phyloP scores from a whole-genome alignment of 2,797 vertebrate genomes.

The Nyctalus aviator region DNA sequence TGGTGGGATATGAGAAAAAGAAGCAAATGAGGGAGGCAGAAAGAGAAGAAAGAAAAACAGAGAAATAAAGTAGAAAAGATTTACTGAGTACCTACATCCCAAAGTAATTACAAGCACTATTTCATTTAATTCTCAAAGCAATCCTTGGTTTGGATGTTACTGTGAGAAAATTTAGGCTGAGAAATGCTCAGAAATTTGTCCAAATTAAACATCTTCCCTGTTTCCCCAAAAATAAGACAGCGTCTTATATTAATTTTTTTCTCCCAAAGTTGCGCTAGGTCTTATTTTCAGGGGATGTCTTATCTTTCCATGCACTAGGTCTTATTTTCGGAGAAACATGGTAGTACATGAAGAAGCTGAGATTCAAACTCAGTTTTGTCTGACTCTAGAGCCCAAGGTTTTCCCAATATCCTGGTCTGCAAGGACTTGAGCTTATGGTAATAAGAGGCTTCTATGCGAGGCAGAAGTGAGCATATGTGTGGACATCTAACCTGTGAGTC shows the following conservation, averaged over 20 bases:
- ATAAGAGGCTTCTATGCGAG: neutral
- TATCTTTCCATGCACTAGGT: too few species aligned
- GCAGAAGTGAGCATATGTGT: neutral
- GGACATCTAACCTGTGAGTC: neutral
- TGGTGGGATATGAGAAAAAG: neutral
- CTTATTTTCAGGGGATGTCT: too few species aligned
- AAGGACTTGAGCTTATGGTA: neutral
- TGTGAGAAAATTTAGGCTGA: slow-evolving; percentile 37
- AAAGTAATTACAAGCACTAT: neutral
- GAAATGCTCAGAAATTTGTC: slow-evolving; percentile 23
- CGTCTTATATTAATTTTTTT: too few species aligned
- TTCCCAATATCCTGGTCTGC: neutral
- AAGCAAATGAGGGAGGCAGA: neutral
- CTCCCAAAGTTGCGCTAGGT: too few species aligned
- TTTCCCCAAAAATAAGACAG: too few species aligned
- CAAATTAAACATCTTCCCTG: neutral
- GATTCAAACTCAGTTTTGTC: neutral
- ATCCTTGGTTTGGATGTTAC: neutral
- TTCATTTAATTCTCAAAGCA: slow-evolving; percentile 40
- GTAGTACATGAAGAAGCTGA: neutral
- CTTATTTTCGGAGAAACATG: too few species aligned
- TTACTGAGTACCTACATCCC: neutral
- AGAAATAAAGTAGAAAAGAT: neutral
- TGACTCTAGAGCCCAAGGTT: neutral
- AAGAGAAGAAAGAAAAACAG: neutral